Base-by-base conservation (phyloP, 2,888 invertebrate species). In the Cantharis rustica region DNA sequence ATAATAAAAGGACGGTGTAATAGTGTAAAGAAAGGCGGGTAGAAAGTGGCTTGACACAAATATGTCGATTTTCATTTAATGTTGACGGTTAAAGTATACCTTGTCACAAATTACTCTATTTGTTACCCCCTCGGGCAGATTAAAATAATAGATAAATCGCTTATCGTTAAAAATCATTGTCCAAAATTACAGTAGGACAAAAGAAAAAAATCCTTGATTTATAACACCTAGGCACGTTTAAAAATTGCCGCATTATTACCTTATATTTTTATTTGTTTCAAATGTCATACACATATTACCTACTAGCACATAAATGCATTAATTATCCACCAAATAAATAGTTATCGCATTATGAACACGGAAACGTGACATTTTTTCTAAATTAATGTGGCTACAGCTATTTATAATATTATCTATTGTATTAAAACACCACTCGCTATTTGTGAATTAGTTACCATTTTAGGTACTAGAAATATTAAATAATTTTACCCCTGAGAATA, bases 221-320 rank as follows among this genome's bases (percentile, higher is more conserved):
- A 79, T 79, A 75, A 77, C 77, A 73, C 75, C 72, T 72, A 69
- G 62, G 16, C 75, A 75, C 73, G 73, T 26, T 70, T 68, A 68
- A 72, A 71, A 72, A 72, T 71, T 71, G 71, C 72, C 71, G 31
- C 64, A 20, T 16, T 27, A 73, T 76, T 70, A 73, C 27, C 69
- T 31, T 68, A 68, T 68, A 71, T 73, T 73, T 76, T 66, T 66
- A 31, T 75, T 77, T 73, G 63, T 71, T 73, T 69, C 61, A 75
- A 75, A 75, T 69, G 47, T 47, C 68, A 20, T 20, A 64, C 17
- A 15, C 26, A 16, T 75, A 69, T 73, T 75, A 73, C 31, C 64
- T n/a, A 13, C 47, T n/a, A 17, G 16, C 13, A 63, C 63, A 26
- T 73, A 78, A 72, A 75, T 78, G 27, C 70, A 31, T 69, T 71